Conservation (phyloP, 2,888 invertebrate species). For the Dendrolimus houi region DNA sequence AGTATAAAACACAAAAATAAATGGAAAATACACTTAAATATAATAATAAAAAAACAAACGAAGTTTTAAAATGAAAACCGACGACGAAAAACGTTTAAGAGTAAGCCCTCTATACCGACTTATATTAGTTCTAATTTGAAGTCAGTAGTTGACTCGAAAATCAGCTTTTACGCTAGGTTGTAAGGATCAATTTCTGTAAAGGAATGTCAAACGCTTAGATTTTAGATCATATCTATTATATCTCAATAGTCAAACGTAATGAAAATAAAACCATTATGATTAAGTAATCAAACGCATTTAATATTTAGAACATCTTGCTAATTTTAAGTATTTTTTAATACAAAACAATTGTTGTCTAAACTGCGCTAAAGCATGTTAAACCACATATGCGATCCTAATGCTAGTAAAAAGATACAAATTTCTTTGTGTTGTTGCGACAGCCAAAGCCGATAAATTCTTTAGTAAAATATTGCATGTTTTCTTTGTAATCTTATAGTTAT, state of each 20-base stretch:
- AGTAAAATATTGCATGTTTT: conserved; percentile 18
- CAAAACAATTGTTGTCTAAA: conserved; percentile 43
- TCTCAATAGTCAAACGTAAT: conserved; percentile 2
- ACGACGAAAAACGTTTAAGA: no score
- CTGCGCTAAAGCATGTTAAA: conserved; percentile 47
- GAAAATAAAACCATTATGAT: conserved; percentile 18
- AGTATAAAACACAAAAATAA: no score
- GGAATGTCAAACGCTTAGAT: no score
- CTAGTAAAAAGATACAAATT: conserved; percentile 28
- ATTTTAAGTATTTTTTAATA: conserved; percentile 38
- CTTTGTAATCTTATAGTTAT: neutral
- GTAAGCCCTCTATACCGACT: no score
- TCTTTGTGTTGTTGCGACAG: conserved; percentile 22
- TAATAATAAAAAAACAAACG: no score
- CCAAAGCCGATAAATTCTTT: conserved; percentile 28
- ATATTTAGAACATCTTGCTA: conserved; percentile 52
- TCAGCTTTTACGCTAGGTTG: no score
- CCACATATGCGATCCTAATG: conserved; percentile 27
- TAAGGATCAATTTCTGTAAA: no score
- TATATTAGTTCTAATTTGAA: no score
- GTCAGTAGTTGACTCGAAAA: no score
- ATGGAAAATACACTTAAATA: no score
- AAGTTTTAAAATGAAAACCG: no score
- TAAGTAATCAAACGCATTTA: conserved; percentile 47
- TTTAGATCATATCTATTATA: no score